These are phyloP conservation scores for Scarus forsteni DNA, from an alignment of 2,797 vertebrate species.

Conservation along the genomic window DNA sequence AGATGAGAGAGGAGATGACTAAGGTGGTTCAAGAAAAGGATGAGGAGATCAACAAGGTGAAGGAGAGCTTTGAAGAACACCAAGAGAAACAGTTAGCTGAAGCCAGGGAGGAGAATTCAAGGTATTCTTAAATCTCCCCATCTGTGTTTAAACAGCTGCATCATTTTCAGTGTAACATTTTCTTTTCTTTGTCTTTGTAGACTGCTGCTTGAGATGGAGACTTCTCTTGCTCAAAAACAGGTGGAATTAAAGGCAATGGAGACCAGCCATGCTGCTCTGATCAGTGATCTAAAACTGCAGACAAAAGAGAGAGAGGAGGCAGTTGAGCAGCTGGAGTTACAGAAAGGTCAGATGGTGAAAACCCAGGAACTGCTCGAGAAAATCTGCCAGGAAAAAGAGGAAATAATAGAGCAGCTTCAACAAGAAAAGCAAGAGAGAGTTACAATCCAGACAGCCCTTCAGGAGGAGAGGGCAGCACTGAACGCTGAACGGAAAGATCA, in stretches of 20 bases:
- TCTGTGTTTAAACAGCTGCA: slow-evolving; percentile 9
- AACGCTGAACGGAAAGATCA: slow-evolving; percentile 55
- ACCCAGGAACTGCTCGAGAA: slow-evolving; percentile 67
- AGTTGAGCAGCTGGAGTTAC: slow-evolving; percentile 73
- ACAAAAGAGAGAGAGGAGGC: slow-evolving; percentile 74
- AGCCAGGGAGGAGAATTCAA: slow-evolving; percentile 84
- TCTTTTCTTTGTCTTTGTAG: slow-evolving; percentile 72
- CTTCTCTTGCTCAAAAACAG: slow-evolving; percentile 83
- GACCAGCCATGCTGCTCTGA: slow-evolving; percentile 68
- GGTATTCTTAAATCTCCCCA: slow-evolving; percentile 78
- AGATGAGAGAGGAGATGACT: slow-evolving; percentile 76
- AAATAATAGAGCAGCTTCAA: slow-evolving; percentile 64
- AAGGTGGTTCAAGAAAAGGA: slow-evolving; percentile 75
- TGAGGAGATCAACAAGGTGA: slow-evolving; percentile 77
- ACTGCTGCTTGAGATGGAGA: slow-evolving; percentile 86
- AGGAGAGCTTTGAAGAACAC: slow-evolving; percentile 74
- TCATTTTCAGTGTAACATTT: slow-evolving; percentile 7
- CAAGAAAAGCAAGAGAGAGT: slow-evolving; percentile 75
- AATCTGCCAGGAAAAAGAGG: slow-evolving; percentile 69
- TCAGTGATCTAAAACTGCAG: slow-evolving; percentile 78
- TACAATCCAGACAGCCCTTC: slow-evolving; percentile 70
- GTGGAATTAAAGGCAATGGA: slow-evolving; percentile 78
- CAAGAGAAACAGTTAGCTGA: slow-evolving; percentile 73
- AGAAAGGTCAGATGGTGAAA: slow-evolving; percentile 70
- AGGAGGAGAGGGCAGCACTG: slow-evolving; percentile 66